These are phyloP conservation scores for Omphaloscelis lunosa DNA, from an alignment of 2,888 invertebrate genomes.

Conservation along the genomic window DNA sequence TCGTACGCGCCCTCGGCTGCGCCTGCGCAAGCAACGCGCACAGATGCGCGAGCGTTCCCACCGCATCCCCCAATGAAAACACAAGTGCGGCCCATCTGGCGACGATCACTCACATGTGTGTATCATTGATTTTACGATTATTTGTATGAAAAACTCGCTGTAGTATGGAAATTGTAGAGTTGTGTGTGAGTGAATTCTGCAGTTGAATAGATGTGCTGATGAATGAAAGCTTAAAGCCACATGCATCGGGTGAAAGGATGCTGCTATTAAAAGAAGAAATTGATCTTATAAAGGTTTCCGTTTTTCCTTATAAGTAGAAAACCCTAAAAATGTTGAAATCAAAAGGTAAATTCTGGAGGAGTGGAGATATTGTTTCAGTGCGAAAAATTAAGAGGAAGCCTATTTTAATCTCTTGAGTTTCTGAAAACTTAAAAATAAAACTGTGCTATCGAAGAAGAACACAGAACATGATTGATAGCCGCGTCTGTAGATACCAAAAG, in stretches of 20 bases:
- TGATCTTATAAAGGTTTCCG: neutral
- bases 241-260: neutral
- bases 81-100: slow-evolving; percentile 87
- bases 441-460: neutral
- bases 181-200: slow-evolving; percentile 13
- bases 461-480: neutral
- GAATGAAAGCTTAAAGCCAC: slow-evolving; percentile 1
- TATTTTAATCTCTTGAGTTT: neutral
- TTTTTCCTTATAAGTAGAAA: neutral
- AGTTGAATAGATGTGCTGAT: slow-evolving; percentile 4
- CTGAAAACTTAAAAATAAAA: neutral
- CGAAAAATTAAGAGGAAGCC: neutral
- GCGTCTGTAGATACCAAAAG: neutral
- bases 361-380: neutral
- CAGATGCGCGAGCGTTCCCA: slow-evolving; percentile 78
- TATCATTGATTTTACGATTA: slow-evolving; percentile 66
- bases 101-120: slow-evolving; percentile 77
- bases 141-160: slow-evolving; percentile 53
- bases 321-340: neutral
- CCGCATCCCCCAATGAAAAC: slow-evolving; percentile 78
- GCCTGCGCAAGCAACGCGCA: slow-evolving; percentile 44
- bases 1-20: slow-evolving; percentile 50
- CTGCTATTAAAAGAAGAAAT: neutral
- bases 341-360: neutral
- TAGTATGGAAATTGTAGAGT: slow-evolving; percentile 17